These are phyloP conservation scores for Daboia siamensis DNA, from an alignment of 2,113 vertebrate species.

Conservation along the genomic window DNA sequence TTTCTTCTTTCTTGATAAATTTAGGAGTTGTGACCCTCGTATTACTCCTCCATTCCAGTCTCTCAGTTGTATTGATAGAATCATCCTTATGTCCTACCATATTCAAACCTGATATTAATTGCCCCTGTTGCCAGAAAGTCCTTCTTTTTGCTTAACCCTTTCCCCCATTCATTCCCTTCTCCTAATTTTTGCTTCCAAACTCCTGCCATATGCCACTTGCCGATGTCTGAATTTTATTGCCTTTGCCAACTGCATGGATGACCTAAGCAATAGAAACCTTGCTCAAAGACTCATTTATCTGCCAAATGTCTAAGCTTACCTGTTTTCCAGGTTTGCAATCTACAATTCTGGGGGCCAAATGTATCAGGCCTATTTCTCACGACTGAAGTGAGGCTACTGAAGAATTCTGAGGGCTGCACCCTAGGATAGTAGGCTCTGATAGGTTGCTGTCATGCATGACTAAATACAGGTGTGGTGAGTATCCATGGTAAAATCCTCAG, in stretches of 20 bases:
- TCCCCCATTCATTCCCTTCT: neutral
- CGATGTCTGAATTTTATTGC: neutral
- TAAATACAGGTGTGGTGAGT: neutral
- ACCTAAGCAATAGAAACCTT: neutral
- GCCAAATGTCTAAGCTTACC: neutral
- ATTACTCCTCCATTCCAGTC: neutral
- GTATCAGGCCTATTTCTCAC: neutral
- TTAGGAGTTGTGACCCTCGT: neutral
- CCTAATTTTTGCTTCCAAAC: neutral
- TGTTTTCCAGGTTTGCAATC: neutral
- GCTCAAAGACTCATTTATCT: neutral
- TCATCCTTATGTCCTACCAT: neutral
- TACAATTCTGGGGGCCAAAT: neutral
- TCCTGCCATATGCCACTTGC: neutral
- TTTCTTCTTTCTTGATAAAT: neutral
- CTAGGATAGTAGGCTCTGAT: neutral
- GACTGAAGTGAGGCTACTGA: neutral
- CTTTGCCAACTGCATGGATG: neutral
- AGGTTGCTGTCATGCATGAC: neutral
- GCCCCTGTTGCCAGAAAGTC: neutral
- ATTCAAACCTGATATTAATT: neutral
- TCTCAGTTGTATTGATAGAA: neutral
- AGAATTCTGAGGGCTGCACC: neutral
- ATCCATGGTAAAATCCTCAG: accelerated
- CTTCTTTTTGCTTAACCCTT: neutral